A percentile compares a stretch with the other conserved stretches of the same genome.
Conservation (phyloP, 2,797 vertebrate species). For the Sebastolobus alascanus region DNA sequence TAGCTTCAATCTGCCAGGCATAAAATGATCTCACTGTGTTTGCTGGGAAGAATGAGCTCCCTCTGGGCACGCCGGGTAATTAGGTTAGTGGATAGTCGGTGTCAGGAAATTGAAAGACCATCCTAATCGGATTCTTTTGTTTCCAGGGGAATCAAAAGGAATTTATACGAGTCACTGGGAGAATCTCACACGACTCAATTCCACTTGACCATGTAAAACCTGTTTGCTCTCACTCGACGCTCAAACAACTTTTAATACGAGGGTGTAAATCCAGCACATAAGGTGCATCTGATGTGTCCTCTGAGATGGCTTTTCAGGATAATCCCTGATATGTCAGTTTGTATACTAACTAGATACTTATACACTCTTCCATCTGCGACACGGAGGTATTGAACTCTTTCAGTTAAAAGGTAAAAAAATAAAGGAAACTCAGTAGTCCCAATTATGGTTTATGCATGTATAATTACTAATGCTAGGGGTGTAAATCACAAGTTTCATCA, state of each 20-base stretch:
- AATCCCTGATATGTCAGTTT: constrained; percentile 71
- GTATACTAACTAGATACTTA: constrained; percentile 67
- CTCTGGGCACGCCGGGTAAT: constrained; percentile 94
- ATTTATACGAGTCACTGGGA: constrained; percentile 94
- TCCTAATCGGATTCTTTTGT: constrained; percentile 95
- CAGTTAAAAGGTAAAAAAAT: constrained; percentile 24
- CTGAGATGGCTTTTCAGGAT: constrained; percentile 64
- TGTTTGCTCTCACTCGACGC: constrained; percentile 79
- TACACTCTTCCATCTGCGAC: constrained; percentile 19
- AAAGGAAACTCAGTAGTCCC: not conserved
- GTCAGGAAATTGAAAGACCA: constrained; percentile 99
- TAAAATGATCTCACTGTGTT: constrained; percentile 92
- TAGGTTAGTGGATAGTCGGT: constrained; percentile 99
- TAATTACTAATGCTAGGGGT: not conserved
- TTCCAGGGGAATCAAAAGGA: constrained; percentile 93
- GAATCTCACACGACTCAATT: constrained; percentile 85
- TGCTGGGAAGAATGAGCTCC: constrained; percentile 91
- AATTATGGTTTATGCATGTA: not conserved
- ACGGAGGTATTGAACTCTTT: constrained; percentile 28
- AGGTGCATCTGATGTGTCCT: constrained; percentile 65
- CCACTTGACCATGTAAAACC: constrained; percentile 85
- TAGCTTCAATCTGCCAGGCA: constrained; percentile 87
- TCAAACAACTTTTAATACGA: constrained; percentile 75
- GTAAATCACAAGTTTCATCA: too few species aligned
- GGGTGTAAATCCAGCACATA: constrained; percentile 62